Percentiles rank a stretch among this genome's conserved stretches.
Conservation (phyloP, 2,113 vertebrate genomes). For the Clarias magur region DNA sequence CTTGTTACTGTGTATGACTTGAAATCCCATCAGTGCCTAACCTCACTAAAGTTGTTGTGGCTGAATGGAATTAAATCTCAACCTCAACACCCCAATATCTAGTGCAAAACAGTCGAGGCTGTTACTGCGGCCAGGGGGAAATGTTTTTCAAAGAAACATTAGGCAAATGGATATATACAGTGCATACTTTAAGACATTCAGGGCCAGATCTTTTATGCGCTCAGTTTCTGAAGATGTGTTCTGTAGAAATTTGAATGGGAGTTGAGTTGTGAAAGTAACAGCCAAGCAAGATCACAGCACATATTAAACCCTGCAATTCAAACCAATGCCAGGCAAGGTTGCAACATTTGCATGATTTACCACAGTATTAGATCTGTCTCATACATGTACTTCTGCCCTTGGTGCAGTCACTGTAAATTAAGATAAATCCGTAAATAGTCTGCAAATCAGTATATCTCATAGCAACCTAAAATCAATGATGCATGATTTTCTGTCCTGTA, state of each 20-base stretch:
- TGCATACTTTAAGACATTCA: neutral
- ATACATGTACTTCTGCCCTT: neutral
- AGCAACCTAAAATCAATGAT: neutral
- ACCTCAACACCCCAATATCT: neutral
- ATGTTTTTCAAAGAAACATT: neutral
- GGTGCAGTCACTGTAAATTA: neutral
- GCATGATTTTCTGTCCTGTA: neutral
- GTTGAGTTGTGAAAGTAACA: neutral
- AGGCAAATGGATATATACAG: slow-evolving; percentile 7
- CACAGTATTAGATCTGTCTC: neutral
- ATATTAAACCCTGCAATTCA: neutral
- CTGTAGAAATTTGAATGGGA: neutral
- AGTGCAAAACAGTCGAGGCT: neutral
- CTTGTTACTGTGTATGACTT: neutral
- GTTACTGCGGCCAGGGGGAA: neutral
- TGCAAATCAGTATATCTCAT: neutral
- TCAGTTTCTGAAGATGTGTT: neutral
- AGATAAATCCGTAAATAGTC: neutral
- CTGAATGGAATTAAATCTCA: neutral
- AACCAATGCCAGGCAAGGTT: neutral
- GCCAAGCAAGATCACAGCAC: neutral
- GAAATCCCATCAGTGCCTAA: slow-evolving; percentile 1
- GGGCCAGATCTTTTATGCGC: neutral
- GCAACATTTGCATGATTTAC: slow-evolving; percentile 6
- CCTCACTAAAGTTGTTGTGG: neutral